Evolutionary conservation across 2,113 vertebrate species (phyloP).

Genomic region (Camelus dromedarius): DNA sequence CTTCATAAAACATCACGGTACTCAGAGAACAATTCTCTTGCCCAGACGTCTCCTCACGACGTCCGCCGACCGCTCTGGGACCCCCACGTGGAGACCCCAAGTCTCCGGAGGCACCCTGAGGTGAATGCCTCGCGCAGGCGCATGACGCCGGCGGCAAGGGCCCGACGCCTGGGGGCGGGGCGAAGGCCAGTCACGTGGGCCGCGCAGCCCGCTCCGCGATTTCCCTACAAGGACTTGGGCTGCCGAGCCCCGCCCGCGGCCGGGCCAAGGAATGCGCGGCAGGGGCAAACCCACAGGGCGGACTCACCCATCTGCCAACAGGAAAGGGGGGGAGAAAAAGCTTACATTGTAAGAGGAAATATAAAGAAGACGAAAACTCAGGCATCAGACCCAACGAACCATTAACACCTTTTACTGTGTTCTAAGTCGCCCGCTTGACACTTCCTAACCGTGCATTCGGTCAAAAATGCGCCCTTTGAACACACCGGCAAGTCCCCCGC

Average conservation of each 20-base stretch:
- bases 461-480: rapidly evolving
- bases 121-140: rapidly evolving
- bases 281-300: neutral
- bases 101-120: rapidly evolving
- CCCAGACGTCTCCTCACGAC: rapidly evolving
- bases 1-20: too few relatives aligned
- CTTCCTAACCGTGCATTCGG: rapidly evolving
- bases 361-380: neutral
- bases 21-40: rapidly evolving
- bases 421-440: rapidly evolving
- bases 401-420: rapidly evolving
- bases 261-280: neutral
- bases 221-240: conserved; percentile 74
- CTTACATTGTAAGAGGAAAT: neutral
- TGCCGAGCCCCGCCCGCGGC: neutral
- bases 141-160: rapidly evolving
- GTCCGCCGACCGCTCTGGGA: rapidly evolving
- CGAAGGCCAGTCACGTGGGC: neutral
- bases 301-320: conserved; percentile 56
- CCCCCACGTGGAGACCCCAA: rapidly evolving
- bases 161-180: rapidly evolving
- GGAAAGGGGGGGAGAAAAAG: neutral
- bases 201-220: neutral
- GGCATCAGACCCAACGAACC: rapidly evolving
- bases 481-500: neutral